A percentile compares a stretch with the other conserved stretches of the same genome.
Evolutionary conservation across 2,113 vertebrate species (phyloP).

Genomic region (Elephas maximus): DNA sequence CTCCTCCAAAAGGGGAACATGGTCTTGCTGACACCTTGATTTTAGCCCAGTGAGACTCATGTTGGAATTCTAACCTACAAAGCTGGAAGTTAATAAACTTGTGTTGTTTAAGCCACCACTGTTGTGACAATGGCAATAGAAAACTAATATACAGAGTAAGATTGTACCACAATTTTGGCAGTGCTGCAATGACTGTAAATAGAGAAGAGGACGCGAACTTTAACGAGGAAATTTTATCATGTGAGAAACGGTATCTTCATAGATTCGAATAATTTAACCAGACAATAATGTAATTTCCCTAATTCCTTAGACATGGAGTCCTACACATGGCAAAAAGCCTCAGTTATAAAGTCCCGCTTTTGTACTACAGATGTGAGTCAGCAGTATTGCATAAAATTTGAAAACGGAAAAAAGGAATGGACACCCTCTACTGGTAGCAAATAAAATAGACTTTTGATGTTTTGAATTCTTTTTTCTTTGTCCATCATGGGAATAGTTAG

Average conservation of each 20-base stretch:
- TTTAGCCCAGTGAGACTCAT: background rate
- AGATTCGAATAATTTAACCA: constrained; percentile 1
- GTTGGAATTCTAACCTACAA: background rate
- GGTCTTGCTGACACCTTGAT: background rate
- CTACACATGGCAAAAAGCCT: background rate
- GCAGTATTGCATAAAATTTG: background rate
- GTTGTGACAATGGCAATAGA: background rate
- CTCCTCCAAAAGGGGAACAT: background rate
- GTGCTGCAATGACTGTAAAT: background rate
- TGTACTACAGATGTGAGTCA: background rate
- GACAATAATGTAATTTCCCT: background rate
- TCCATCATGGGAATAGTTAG: background rate
- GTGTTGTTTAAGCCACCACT: background rate
- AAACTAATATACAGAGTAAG: background rate
- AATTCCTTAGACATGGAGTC: background rate
- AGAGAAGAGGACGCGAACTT: background rate
- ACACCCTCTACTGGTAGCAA: constrained; percentile 60
- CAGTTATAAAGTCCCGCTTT: constrained; percentile 6
- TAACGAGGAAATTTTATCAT: background rate
- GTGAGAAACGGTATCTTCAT: background rate
- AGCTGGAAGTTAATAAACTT: background rate
- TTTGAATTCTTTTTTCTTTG: background rate
- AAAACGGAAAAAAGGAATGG: constrained; percentile 25
- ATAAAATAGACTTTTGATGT: background rate
- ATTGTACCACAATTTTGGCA: background rate